phyloP scores from a whole-genome alignment of 2,113 vertebrate species.

The Oryzias curvinotus region DNA sequence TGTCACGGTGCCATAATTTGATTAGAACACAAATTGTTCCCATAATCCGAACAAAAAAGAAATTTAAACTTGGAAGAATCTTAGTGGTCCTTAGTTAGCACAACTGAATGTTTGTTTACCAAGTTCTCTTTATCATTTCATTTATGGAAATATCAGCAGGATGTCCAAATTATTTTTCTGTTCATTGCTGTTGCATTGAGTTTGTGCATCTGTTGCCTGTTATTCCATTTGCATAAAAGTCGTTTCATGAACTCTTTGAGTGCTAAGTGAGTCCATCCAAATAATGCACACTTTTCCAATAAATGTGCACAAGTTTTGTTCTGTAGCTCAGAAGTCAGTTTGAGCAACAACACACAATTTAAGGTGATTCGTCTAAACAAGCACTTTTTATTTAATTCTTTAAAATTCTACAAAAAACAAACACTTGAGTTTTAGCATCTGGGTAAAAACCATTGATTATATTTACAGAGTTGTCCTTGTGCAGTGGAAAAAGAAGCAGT shows the following conservation, averaged over 20 bases:
- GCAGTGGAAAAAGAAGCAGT: too few species aligned
- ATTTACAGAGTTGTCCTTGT: too few species aligned
- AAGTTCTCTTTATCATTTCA: slow-evolving; percentile 52
- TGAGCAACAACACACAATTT: too few species aligned
- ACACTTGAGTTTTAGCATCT: too few species aligned
- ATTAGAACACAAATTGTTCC: slow-evolving; percentile 54
- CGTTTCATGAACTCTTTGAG: slow-evolving; percentile 69
- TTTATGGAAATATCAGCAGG: slow-evolving; percentile 64
- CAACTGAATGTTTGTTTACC: slow-evolving; percentile 75
- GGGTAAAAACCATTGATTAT: too few species aligned
- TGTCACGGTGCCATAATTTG: slow-evolving; percentile 75
- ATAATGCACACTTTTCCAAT: too few species aligned
- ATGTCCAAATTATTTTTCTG: slow-evolving; percentile 70
- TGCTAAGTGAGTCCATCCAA: slow-evolving; percentile 23
- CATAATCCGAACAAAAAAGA: slow-evolving; percentile 52
- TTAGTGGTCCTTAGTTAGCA: slow-evolving; percentile 64
- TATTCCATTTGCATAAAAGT: slow-evolving; percentile 82
- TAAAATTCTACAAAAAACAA: too few species aligned
- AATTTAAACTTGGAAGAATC: slow-evolving; percentile 66
- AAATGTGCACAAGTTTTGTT: too few species aligned
- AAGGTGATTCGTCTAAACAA: too few species aligned
- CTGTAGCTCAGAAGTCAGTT: too few species aligned
- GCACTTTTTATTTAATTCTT: too few species aligned
- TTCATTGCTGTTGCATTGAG: slow-evolving; percentile 76
- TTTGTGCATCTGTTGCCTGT: slow-evolving; percentile 77